These are phyloP conservation scores for Diplazon laetatorius DNA, from an alignment of 2,888 invertebrate species.

Conservation along the genomic window DNA sequence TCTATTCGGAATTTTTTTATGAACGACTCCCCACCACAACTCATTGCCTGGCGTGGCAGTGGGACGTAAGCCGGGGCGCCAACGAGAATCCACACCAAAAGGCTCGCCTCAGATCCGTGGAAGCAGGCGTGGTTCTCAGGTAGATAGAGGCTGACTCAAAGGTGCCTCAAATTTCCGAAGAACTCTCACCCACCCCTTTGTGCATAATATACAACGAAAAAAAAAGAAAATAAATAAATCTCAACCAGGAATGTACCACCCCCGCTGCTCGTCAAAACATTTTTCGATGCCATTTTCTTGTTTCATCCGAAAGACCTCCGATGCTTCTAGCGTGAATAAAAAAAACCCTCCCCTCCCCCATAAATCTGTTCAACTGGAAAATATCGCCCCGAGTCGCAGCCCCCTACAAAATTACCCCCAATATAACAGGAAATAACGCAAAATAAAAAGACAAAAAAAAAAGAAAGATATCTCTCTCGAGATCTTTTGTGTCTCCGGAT, in stretches of 20 bases:
- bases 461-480: constrained; percentile 53
- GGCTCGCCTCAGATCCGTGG: constrained; percentile 47
- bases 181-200: constrained; percentile 44
- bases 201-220: constrained; percentile 72
- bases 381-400: not conserved
- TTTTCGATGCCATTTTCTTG: constrained; percentile 42
- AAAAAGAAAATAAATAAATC: too few species aligned
- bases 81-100: constrained; percentile 52
- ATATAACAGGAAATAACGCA: constrained; percentile 56
- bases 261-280: constrained; percentile 56
- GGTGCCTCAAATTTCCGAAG: constrained; percentile 24
- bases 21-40: constrained; percentile 39
- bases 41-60: constrained; percentile 28
- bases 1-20: constrained; percentile 42
- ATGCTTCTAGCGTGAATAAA: constrained; percentile 18
- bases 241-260: too few species aligned
- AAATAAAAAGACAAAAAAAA: too few species aligned
- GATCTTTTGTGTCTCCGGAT: constrained; percentile 52
- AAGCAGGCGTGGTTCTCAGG: constrained; percentile 74
- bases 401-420: constrained; percentile 56
- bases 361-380: constrained; percentile 55
- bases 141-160: constrained; percentile 60
- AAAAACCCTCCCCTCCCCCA: constrained; percentile 4
- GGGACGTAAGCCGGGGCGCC: constrained; percentile 35
- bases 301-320: constrained; percentile 13